phyloP scores from a whole-genome alignment of 1,140 invertebrate species.

The Ctenoplectra terminalis region DNA sequence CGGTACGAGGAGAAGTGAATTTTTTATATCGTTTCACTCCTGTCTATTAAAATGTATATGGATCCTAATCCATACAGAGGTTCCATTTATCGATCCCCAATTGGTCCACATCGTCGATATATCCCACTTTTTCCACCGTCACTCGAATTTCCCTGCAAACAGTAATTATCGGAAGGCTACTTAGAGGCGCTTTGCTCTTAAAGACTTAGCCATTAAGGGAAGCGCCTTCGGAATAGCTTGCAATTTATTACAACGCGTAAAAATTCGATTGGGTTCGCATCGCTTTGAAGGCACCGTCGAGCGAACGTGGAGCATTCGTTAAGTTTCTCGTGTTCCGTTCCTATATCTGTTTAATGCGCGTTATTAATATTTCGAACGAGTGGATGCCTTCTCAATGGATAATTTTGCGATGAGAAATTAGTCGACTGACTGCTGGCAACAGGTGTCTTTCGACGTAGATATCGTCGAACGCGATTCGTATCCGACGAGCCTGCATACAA shows the following conservation, averaged over 20 bases:
- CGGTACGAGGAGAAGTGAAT: background rate
- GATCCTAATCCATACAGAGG: slow-evolving; percentile 50
- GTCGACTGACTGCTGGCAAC: slow-evolving; percentile 12
- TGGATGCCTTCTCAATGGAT: background rate
- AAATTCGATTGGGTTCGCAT: too few species aligned
- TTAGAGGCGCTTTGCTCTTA: too few species aligned
- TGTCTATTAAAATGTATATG: slow-evolving; percentile 68
- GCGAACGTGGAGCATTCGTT: too few species aligned
- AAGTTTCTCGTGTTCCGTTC: too few species aligned
- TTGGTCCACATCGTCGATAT: background rate
- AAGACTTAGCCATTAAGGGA: too few species aligned
- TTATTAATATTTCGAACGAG: background rate
- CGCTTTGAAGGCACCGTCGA: background rate
- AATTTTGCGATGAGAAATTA: background rate
- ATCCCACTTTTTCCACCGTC: background rate
- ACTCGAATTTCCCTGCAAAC: background rate
- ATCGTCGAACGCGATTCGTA: slow-evolving; percentile 3
- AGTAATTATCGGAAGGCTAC: background rate
- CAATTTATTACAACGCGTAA: background rate
- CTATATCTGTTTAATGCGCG: background rate
- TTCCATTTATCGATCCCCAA: too few species aligned
- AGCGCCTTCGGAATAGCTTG: too few species aligned
- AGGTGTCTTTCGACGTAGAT: slow-evolving; percentile 18
- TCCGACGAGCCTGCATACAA: background rate
- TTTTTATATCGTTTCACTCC: background rate